These are phyloP conservation scores for Eupithecia abbreviata DNA, from an alignment of 2,888 invertebrate species.

Conservation along the genomic window DNA sequence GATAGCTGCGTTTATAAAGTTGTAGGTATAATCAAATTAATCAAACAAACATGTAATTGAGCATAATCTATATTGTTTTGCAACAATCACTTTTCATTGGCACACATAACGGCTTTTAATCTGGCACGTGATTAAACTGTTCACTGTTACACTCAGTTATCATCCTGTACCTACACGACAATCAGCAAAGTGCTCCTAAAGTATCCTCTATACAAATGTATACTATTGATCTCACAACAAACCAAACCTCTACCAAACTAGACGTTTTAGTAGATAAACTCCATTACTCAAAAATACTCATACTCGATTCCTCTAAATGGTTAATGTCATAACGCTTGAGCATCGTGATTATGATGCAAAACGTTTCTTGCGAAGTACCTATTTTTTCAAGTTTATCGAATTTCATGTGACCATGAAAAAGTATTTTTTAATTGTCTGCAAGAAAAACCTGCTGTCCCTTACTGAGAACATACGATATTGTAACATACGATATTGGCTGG, in stretches of 20 bases:
- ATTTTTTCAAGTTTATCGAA: background rate
- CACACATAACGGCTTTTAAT: background rate
- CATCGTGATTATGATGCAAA: background rate
- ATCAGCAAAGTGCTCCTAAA: too few relatives aligned
- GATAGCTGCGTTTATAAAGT: background rate
- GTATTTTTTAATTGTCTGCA: background rate
- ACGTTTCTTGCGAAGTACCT: background rate
- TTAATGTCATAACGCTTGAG: too few relatives aligned
- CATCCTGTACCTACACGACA: background rate
- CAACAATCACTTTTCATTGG: constrained; percentile 13
- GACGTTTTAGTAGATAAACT: too few relatives aligned
- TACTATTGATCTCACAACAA: too few relatives aligned
- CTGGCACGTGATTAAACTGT: background rate
- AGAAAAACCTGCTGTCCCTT: background rate
- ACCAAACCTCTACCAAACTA: too few relatives aligned
- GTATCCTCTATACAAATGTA: too few relatives aligned
- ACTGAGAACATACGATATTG: background rate
- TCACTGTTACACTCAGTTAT: background rate
- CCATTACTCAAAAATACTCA: too few relatives aligned
- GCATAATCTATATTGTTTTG: constrained; percentile 10
- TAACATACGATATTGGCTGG: background rate
- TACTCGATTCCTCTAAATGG: too few relatives aligned
- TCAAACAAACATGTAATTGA: constrained; percentile 2
- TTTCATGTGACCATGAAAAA: background rate
- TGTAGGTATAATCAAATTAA: constrained; percentile 6